Conservation (phyloP, 2,797 vertebrate genomes). For the Bovichtus variegatus region DNA sequence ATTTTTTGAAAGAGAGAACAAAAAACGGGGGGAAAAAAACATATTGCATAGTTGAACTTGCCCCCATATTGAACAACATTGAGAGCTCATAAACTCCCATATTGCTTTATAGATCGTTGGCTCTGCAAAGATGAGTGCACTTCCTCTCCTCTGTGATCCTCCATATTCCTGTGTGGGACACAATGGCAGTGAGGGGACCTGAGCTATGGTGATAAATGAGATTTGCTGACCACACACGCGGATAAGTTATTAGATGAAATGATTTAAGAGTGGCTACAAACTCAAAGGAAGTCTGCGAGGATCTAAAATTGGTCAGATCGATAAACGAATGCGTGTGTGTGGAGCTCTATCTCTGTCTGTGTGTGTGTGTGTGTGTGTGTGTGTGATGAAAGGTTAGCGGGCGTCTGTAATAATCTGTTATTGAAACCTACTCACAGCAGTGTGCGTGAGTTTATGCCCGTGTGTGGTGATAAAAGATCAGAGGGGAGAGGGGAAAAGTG, state of each 20-base stretch:
- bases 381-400: slow-evolving; percentile 66
- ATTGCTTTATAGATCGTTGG: slow-evolving; percentile 81
- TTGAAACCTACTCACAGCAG: slow-evolving; percentile 52
- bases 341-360: neutral
- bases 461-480: slow-evolving; percentile 63
- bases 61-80: slow-evolving; percentile 68
- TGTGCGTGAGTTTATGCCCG: slow-evolving; percentile 9
- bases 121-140: slow-evolving; percentile 55
- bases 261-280: slow-evolving; percentile 64
- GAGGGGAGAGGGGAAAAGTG: slow-evolving; percentile 68
- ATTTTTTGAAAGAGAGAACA: neutral
- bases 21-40: slow-evolving; percentile 1
- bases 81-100: slow-evolving; percentile 79
- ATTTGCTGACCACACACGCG: slow-evolving; percentile 70
- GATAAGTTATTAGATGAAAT: slow-evolving; percentile 70
- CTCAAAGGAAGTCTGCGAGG: slow-evolving; percentile 45
- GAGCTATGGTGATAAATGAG: slow-evolving; percentile 70
- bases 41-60: slow-evolving; percentile 60
- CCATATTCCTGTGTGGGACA: slow-evolving; percentile 58
- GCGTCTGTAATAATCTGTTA: slow-evolving; percentile 72
- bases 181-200: slow-evolving; percentile 55
- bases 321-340: slow-evolving; percentile 18
- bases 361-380: slow-evolving; percentile 15
- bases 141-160: slow-evolving; percentile 54
- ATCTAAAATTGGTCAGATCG: slow-evolving; percentile 56